These are phyloP conservation scores for Xanthorhoe spadicearia DNA, from an alignment of 2,888 invertebrate genomes.

Conservation along the genomic window DNA sequence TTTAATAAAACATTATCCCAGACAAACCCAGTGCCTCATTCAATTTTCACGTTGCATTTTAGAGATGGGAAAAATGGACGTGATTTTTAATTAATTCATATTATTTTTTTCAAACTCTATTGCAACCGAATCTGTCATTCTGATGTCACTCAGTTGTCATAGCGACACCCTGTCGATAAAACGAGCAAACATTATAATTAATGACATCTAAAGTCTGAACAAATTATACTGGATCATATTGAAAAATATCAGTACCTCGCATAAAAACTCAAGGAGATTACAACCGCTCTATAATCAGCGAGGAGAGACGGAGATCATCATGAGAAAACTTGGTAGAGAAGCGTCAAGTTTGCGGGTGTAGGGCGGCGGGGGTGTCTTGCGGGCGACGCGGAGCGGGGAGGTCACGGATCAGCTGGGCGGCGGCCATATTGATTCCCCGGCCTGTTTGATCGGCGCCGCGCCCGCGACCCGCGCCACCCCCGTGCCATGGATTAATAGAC, in stretches of 20 bases:
- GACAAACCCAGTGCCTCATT: conserved; percentile 27
- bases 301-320: conserved; percentile 59
- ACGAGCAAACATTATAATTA: not conserved
- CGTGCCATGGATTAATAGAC: conserved; percentile 79
- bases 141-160: not conserved
- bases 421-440: conserved; percentile 84
- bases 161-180: not conserved
- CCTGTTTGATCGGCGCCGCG: conserved; percentile 82
- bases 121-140: not conserved
- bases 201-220: not conserved
- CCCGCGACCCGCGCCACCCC: conserved; percentile 57
- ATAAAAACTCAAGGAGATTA: conserved; percentile 36
- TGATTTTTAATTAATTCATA: conserved; percentile 9
- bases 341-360: conserved; percentile 69
- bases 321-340: conserved; percentile 71
- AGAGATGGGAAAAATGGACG: conserved; percentile 13
- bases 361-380: conserved; percentile 52
- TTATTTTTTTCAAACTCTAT: not conserved
- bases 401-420: conserved; percentile 84
- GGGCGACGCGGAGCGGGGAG: conserved; percentile 70
- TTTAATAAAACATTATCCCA: conserved; percentile 33
- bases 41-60: conserved; percentile 29
- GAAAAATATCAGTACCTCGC: conserved; percentile 19
- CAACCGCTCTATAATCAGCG: conserved; percentile 46
- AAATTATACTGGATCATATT: not conserved